phyloP scores from a whole-genome alignment of 2,888 invertebrate genomes.

The Odontomyia ornata region DNA sequence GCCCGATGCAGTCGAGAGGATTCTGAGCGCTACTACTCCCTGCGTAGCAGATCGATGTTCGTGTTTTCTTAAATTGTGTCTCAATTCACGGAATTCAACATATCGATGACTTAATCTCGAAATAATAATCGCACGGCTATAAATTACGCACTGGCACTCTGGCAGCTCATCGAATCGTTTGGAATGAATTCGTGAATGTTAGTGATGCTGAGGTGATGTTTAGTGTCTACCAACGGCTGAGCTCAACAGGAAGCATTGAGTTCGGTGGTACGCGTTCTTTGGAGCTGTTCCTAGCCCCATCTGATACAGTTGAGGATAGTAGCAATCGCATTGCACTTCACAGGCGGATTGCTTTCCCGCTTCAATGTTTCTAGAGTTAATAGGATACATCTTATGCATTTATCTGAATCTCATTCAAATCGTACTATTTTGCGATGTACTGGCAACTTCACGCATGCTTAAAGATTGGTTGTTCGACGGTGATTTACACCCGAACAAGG shows the following conservation, averaged over 20 bases:
- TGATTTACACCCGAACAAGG: conserved; percentile 3
- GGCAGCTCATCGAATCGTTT: conserved; percentile 17
- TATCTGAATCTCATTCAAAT: no score
- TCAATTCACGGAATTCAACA: conserved; percentile 53
- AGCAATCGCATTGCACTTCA: no score
- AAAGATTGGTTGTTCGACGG: neutral
- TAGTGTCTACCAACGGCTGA: neutral
- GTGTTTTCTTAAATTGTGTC: conserved; percentile 51
- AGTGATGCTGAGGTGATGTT: neutral
- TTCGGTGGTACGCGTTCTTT: no score
- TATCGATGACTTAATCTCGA: conserved; percentile 45
- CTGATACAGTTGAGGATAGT: no score
- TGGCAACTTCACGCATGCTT: neutral
- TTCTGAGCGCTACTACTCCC: neutral
- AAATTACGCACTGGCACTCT: conserved; percentile 44
- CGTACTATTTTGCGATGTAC: no score
- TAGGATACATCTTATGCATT: no score
- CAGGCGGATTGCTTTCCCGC: no score
- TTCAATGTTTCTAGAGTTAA: no score
- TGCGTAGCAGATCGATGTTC: conserved; percentile 29
- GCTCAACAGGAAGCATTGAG: no score
- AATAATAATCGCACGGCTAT: conserved; percentile 42
- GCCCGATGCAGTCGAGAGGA: neutral
- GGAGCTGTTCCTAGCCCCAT: no score
- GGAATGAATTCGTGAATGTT: conserved; percentile 21